Conservation (phyloP, 2,888 invertebrate species). For the Icerya purchasi region DNA sequence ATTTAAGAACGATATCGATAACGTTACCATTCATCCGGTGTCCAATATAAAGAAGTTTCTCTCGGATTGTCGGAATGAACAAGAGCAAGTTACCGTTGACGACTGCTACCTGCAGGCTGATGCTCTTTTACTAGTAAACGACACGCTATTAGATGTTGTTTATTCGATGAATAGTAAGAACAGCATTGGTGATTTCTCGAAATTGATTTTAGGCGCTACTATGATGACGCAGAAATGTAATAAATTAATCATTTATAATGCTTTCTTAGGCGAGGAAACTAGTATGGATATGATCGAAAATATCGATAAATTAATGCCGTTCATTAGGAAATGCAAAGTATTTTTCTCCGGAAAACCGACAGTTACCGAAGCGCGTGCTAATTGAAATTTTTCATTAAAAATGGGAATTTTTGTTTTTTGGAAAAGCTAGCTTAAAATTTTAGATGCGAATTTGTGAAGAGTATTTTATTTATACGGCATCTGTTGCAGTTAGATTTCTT, state of each 20-base stretch:
- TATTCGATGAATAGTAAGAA: not conserved
- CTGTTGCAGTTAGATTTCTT: too few relatives aligned
- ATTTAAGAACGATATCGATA: not conserved
- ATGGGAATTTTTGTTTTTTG: too few relatives aligned
- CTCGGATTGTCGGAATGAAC: not conserved
- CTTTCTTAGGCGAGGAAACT: slow-evolving; percentile 1
- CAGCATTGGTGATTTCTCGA: not conserved
- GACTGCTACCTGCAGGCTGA: not conserved
- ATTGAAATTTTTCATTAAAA: too few relatives aligned
- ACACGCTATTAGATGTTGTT: not conserved
- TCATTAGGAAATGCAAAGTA: slow-evolving; percentile 10
- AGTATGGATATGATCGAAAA: not conserved
- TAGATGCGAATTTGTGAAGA: too few relatives aligned
- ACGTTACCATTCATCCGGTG: not conserved
- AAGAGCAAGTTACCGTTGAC: not conserved
- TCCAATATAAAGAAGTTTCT: not conserved
- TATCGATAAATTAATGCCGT: not conserved
- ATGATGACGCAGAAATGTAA: not conserved
- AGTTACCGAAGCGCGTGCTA: too few relatives aligned
- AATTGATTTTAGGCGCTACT: not conserved
- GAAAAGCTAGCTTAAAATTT: too few relatives aligned
- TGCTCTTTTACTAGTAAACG: not conserved
- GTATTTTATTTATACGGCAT: too few relatives aligned
- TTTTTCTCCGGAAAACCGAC: too few relatives aligned
- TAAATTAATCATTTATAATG: slow-evolving; percentile 5